Conservation (phyloP, 2,797 vertebrate species). For the Salmo trutta region DNA sequence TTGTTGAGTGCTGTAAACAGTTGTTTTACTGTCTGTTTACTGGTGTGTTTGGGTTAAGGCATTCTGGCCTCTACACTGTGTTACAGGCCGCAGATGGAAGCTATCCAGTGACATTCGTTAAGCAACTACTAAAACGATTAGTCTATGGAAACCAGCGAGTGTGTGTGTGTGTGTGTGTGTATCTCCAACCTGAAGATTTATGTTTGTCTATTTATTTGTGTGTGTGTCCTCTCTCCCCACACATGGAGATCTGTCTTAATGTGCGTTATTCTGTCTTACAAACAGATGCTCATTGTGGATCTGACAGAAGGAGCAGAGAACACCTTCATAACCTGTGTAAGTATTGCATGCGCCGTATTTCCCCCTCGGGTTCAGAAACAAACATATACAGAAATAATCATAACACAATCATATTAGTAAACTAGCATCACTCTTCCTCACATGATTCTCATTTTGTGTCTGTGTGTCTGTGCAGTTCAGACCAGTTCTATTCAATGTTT, state of each 20-base stretch:
- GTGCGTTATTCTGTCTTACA: conserved; percentile 36
- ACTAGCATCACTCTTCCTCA: conserved; percentile 2
- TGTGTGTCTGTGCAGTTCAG: not conserved
- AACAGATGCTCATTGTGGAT: conserved; percentile 82
- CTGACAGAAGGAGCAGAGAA: conserved; percentile 66
- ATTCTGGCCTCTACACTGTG: not conserved
- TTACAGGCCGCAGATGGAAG: not conserved
- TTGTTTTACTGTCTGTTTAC: conserved; percentile 5
- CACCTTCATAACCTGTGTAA: conserved; percentile 74
- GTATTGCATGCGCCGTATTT: conserved; percentile 26
- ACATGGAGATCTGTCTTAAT: not conserved
- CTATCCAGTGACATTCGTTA: conserved; percentile 25
- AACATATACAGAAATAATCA: not conserved
- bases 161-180: conserved; percentile 3
- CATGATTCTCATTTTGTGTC: conserved; percentile 21
- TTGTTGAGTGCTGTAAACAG: not conserved
- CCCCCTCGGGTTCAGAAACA: not conserved
- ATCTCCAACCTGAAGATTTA: not conserved
- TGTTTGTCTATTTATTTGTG: not conserved
- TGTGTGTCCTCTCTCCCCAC: not conserved
- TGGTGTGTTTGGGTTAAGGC: conserved; percentile 8
- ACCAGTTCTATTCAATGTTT: not conserved
- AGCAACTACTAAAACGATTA: conserved; percentile 15
- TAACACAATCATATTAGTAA: not conserved
- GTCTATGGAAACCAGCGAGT: not conserved